Base-by-base conservation (phyloP, 2,888 invertebrate genomes). In the Conus canariensis region DNA sequence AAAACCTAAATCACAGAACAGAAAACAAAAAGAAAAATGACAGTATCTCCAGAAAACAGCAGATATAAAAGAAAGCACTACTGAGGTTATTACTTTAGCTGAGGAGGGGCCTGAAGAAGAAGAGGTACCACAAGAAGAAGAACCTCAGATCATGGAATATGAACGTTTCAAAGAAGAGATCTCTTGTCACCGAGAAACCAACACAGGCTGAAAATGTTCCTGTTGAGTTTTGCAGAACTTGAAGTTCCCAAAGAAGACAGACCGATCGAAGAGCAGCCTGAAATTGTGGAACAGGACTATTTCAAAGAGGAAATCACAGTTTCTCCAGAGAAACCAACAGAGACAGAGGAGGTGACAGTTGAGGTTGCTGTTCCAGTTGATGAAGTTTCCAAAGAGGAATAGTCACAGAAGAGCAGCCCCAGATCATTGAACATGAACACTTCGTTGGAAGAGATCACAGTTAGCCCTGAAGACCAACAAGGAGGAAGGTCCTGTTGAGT, bases 201-300 rank as follows among this genome's bases (percentile, higher is more conserved):
- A 60, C 86, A n/a, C 88, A 88, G 64, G 89, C 88, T 87, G 90
- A 45, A 90, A 16, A 60, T 86, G 56, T 60, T 45, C 64, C 58
- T 67, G 30, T 88, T 88, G 80, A 88, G n/a, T 45, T 77, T 83
- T 25, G 0, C 82, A 83, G 58, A 56, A 7, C 4, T 22, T 56
- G 58, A 85, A 45, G 67, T 89, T 56, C 56, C 60, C 56, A 56
- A 9, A 25, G 85, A 85, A 9, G 60, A 60, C 16, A 60, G 4
- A 6, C 60, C n/a, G 1, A 64, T 16, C 64, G 90, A 90, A 25
- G 90, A 90, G 56, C 82, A 88, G 64, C 74, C 91, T 85, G 91
- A 91, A 90, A 89, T 91, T 56, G 64, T 89, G 60, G 85, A 90
- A 88, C 19, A 19, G 9, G 90, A 89, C 45, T 70, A 83, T 45